Conservation (phyloP, 1,140 invertebrate species). For the Palaemon carinicauda region DNA sequence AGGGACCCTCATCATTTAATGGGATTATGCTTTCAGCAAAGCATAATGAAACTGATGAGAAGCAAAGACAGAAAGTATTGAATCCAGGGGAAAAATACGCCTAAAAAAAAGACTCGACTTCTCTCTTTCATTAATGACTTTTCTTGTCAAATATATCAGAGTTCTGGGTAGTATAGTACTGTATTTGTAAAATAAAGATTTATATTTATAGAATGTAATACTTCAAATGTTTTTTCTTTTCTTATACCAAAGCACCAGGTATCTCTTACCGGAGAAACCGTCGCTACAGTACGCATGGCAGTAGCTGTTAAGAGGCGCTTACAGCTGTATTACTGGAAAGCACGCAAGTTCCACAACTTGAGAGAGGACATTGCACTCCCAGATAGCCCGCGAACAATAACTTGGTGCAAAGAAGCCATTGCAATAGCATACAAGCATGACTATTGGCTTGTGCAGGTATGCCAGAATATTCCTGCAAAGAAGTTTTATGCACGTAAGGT, state of each 20-base stretch:
- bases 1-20: too few relatives aligned
- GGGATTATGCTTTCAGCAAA: too few relatives aligned
- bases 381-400: conserved; percentile 83
- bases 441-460: conserved; percentile 53
- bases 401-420: conserved; percentile 85
- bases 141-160: too few relatives aligned
- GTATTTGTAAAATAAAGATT: neutral
- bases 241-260: conserved; percentile 66
- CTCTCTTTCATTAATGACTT: too few relatives aligned
- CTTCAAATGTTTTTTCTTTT: neutral
- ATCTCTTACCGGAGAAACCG: conserved; percentile 76
- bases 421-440: conserved; percentile 55
- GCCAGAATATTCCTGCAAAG: neutral
- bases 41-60: too few relatives aligned
- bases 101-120: too few relatives aligned
- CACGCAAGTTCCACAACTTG: conserved; percentile 80
- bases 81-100: too few relatives aligned
- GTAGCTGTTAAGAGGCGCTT: conserved; percentile 88
- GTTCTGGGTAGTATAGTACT: neutral
- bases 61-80: too few relatives aligned
- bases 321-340: conserved; percentile 90
- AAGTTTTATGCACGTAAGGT: neutral
- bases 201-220: neutral
- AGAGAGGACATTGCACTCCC: conserved; percentile 78
- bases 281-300: conserved; percentile 81